Conservation (phyloP, 2,113 vertebrate species). For the Neogobius melanostomus region DNA sequence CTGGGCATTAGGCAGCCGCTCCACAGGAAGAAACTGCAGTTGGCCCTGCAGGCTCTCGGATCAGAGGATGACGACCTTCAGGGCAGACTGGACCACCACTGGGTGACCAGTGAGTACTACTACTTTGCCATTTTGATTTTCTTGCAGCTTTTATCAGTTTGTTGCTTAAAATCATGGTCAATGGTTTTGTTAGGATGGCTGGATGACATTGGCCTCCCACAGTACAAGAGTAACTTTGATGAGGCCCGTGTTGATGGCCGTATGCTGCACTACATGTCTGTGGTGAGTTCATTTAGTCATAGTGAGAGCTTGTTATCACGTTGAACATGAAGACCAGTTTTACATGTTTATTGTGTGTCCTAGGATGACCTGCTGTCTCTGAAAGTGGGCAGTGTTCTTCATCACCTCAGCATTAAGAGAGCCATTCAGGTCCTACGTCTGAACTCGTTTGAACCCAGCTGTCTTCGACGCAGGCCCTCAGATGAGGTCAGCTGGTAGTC, state of each 20-base stretch:
- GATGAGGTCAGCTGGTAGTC: constrained; percentile 81
- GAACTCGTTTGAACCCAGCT: constrained; percentile 88
- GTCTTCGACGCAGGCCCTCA: constrained; percentile 88
- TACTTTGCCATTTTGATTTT: accelerated
- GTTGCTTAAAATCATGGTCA: background rate
- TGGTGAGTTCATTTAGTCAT: constrained; percentile 79
- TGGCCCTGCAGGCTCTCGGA: constrained; percentile 88
- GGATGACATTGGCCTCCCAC: constrained; percentile 96
- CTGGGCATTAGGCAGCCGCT: constrained; percentile 89
- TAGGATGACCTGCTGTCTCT: constrained; percentile 94
- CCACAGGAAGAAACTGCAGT: constrained; percentile 95
- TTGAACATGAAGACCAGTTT: background rate
- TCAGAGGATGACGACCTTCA: constrained; percentile 87
- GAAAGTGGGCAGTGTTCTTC: constrained; percentile 94
- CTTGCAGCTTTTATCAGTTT: too few species aligned
- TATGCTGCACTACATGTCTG: constrained; percentile 93
- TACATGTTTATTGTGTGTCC: background rate
- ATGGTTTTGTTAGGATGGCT: constrained; percentile 84
- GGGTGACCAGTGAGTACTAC: constrained; percentile 90
- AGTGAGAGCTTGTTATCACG: background rate
- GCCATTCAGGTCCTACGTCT: constrained; percentile 94
- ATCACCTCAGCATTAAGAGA: constrained; percentile 95
- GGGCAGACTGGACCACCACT: constrained; percentile 92
- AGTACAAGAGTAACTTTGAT: constrained; percentile 97
- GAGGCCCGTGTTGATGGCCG: constrained; percentile 92